Evolutionary conservation across 2,113 vertebrate species (phyloP), one percentile per base, ranked within the genome.

Genomic region (Mystacornis crossleyi): DNA sequence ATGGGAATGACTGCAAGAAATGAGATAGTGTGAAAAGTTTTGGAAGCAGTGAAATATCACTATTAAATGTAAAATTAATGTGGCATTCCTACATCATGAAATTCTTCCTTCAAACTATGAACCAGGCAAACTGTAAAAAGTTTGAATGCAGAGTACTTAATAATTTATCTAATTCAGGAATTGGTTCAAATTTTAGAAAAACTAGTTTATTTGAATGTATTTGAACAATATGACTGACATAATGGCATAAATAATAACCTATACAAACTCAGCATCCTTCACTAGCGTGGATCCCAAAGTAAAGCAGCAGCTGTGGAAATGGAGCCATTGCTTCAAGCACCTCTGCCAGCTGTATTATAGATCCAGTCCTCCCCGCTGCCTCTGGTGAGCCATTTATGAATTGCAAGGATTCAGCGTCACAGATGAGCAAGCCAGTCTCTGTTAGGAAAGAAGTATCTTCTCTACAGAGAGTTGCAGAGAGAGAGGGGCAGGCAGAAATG

Each of bases 31-130:
- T 80, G 54, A 69, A 91, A 92, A 91, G 62, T 86, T 96, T 89
- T 83, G 78, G 77, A 95, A 93, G 62, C 54, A 82, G 33, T 67
- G 81, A 96, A 93, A 66, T 69, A 93, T 48, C 93, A 86, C 57
- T 84, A 86, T 40, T 89, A 79, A 92, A 96, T 96, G 67, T 82
- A 95, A 81, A 93, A 93, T 53, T 70, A 88, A 74, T 93, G 64
- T 92, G 93, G 11, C 40, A 77, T 92, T 95, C 33, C 93, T 93
- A 61, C 80, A 57, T 83, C 14, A 26, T 87, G 43, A 94, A 95
- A 82, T 83, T 55, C 51, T 91, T 89, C 51, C 74, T 67, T 69
- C 65, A 79, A 88, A 84, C 80, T 71, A 11, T 74, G 66, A 94
- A 64, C 54, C 15, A 86, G 74, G 57, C 14, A 51, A 26, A 54